These are phyloP conservation scores for Halcyon smyrnensis DNA, from an alignment of 2,797 vertebrate genomes.

Conservation along the genomic window DNA sequence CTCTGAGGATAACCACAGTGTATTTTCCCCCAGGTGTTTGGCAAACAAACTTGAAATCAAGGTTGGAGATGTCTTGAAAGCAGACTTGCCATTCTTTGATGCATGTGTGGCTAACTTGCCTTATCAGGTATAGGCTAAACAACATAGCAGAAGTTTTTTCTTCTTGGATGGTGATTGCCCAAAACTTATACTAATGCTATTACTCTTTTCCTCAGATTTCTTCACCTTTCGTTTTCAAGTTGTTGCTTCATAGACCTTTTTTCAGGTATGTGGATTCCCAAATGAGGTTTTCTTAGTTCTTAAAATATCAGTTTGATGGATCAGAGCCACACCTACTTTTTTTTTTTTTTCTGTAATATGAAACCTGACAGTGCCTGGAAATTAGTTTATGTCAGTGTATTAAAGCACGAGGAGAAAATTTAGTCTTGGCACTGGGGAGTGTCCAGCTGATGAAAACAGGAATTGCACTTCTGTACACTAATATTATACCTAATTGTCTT, in stretches of 20 bases:
- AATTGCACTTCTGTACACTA: neutral
- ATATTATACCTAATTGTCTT: neutral
- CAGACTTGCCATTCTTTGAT: slow-evolving; percentile 95
- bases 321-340: neutral
- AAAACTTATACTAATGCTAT: neutral
- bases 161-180: neutral
- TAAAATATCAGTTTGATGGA: neutral
- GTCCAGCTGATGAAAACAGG: neutral
- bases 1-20: neutral
- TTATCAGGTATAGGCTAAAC: slow-evolving; percentile 86
- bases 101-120: slow-evolving; percentile 97
- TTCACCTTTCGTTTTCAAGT: slow-evolving; percentile 96
- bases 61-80: slow-evolving; percentile 93
- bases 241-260: slow-evolving; percentile 95
- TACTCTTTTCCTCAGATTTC: slow-evolving; percentile 88
- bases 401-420: neutral
- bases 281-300: neutral
- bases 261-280: slow-evolving; percentile 86
- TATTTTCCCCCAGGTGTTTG: slow-evolving; percentile 81
- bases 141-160: neutral
- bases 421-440: neutral
- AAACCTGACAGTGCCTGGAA: neutral
- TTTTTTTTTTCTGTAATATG: neutral
- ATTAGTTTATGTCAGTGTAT: neutral
- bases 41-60: slow-evolving; percentile 94